Evolutionary conservation across 2,797 vertebrate genomes (phyloP).

Genomic region (Sebastes steindachneri): DNA sequence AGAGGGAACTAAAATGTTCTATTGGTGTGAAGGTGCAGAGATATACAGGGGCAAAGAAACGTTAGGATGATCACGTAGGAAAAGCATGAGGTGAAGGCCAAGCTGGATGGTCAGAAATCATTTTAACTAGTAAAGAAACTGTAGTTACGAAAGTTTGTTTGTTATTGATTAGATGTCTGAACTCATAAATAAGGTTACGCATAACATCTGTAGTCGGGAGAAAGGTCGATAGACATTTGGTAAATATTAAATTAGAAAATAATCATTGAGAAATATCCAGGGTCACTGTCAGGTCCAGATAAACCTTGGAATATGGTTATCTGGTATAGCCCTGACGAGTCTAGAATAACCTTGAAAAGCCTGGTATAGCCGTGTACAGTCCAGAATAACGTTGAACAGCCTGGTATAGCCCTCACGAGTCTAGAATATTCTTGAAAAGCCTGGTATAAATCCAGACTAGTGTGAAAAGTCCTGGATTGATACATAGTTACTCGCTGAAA

Average conservation of each 20-base stretch:
- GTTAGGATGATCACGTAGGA: background rate
- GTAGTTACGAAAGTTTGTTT: accelerated
- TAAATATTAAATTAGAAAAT: background rate
- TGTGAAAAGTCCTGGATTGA: no score
- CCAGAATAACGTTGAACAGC: accelerated
- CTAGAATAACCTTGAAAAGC: background rate
- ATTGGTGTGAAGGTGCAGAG: background rate
- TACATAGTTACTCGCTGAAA: no score
- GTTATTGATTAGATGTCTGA: background rate
- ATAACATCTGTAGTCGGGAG: no score
- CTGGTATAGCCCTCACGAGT: background rate
- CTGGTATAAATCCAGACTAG: no score
- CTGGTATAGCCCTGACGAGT: no score
- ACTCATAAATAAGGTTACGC: background rate
- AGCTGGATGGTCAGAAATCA: background rate
- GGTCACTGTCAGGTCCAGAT: no score
- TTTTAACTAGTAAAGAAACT: background rate
- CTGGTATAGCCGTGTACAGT: accelerated
- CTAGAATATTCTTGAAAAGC: accelerated
- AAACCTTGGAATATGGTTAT: no score
- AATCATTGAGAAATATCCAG: background rate
- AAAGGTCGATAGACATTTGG: no score
- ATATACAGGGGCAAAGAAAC: background rate
- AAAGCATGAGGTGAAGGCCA: background rate
- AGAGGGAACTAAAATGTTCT: background rate